A percentile compares a stretch with the other conserved stretches of the same genome.
Evolutionary conservation across 2,888 invertebrate species (phyloP).

Genomic region (Andrena bicolor): DNA sequence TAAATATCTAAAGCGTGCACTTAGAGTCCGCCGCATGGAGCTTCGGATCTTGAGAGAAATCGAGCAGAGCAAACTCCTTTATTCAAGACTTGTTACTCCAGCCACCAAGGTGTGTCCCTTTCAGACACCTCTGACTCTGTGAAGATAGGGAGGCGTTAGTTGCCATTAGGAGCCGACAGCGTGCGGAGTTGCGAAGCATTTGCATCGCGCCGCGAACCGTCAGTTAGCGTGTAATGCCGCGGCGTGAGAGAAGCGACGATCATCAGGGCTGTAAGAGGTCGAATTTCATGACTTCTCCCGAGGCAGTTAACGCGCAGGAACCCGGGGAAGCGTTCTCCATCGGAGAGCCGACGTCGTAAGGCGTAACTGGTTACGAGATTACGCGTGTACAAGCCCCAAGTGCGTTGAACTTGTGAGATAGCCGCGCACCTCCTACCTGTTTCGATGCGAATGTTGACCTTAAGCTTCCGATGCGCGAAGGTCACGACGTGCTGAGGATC

Average conservation of each 20-base stretch:
- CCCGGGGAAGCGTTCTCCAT: conserved; percentile 39
- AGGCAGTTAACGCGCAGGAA: not conserved
- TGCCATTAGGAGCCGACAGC: too few species aligned
- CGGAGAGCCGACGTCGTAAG: conserved; percentile 52
- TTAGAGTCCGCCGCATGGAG: too few species aligned
- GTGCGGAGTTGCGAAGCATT: too few species aligned
- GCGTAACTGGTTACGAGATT: conserved; percentile 69
- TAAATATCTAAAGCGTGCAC: too few species aligned
- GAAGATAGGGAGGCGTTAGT: too few species aligned
- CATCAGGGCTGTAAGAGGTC: not conserved
- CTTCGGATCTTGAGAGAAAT: too few species aligned
- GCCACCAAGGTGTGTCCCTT: too few species aligned
- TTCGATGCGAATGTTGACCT: conserved; percentile 76
- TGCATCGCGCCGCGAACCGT: too few species aligned
- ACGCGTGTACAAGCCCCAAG: conserved; percentile 61
- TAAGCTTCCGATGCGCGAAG: conserved; percentile 68
- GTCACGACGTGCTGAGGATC: conserved; percentile 58
- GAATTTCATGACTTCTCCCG: conserved; percentile 10
- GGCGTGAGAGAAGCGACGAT: not conserved
- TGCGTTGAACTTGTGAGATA: conserved; percentile 77
- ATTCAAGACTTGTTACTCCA: too few species aligned
- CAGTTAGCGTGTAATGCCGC: not conserved
- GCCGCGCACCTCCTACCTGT: conserved; percentile 68
- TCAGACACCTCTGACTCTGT: too few species aligned
- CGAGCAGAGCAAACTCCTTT: too few species aligned